These are phyloP conservation scores for Teleogryllus occipitalis DNA, from an alignment of 1,140 invertebrate genomes.

Conservation along the genomic window DNA sequence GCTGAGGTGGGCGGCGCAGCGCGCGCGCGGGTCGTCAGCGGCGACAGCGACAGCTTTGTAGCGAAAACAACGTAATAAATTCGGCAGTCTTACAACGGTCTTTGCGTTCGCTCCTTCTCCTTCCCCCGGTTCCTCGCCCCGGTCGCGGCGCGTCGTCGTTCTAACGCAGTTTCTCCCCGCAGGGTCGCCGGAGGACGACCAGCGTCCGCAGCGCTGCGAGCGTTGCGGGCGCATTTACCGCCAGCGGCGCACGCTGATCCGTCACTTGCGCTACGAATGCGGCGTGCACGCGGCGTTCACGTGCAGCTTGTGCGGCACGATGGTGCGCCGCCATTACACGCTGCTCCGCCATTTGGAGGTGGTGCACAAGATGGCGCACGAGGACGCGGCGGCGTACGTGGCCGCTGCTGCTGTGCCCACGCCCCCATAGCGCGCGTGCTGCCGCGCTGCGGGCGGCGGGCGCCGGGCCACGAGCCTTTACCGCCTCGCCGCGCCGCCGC, in stretches of 20 bases:
- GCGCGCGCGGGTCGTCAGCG: neutral
- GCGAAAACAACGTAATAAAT: neutral
- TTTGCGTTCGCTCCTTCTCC: neutral
- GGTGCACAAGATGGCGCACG: neutral
- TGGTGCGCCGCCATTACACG: neutral
- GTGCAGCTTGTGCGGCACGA: conserved; percentile 29
- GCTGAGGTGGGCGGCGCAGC: neutral
- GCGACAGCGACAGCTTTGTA: neutral
- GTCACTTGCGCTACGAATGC: conserved; percentile 34
- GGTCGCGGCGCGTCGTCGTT: neutral
- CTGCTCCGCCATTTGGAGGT: neutral
- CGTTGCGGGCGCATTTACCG: conserved; percentile 72
- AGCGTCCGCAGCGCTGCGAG: conserved; percentile 44
- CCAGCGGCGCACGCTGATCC: conserved; percentile 67
- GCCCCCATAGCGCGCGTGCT: too few relatives aligned
- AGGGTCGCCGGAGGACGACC: neutral
- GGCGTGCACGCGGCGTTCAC: conserved; percentile 30
- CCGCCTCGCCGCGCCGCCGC: too few relatives aligned
- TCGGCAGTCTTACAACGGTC: neutral
- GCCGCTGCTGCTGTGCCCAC: too few relatives aligned
- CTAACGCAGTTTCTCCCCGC: neutral
- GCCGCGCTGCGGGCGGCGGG: too few relatives aligned
- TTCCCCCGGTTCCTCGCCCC: neutral
- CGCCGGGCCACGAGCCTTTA: too few relatives aligned
- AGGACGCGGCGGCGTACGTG: too few relatives aligned